Evolutionary conservation across 2,888 invertebrate species (phyloP).

Genomic region (Spisula subtruncata): DNA sequence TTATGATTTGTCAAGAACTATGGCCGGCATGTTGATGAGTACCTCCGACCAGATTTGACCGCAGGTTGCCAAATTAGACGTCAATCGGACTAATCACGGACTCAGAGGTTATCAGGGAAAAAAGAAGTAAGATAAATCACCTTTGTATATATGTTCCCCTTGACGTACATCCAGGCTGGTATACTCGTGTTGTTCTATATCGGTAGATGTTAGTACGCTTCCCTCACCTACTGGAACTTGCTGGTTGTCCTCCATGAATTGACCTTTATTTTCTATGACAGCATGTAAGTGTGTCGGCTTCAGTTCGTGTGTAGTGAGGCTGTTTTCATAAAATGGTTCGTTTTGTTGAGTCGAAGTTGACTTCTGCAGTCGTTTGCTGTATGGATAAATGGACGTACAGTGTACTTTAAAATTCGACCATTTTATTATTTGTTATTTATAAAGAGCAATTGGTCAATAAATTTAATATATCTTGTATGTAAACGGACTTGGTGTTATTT

Average conservation of each 20-base stretch:
- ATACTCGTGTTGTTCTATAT: not conserved
- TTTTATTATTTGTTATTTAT: too few species aligned
- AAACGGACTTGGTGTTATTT: too few species aligned
- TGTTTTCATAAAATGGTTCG: conserved; percentile 10
- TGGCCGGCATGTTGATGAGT: too few species aligned
- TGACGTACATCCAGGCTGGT: not conserved
- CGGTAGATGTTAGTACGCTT: not conserved
- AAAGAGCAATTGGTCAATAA: too few species aligned
- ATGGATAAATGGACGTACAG: not conserved
- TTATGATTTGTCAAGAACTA: too few species aligned
- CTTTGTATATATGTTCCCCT: not conserved
- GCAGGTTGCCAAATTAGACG: too few species aligned
- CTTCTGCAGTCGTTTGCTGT: not conserved
- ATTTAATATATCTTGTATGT: too few species aligned
- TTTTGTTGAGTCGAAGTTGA: not conserved
- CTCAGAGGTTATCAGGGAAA: too few species aligned
- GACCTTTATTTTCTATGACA: not conserved
- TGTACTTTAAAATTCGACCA: too few species aligned
- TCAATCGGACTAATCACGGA: too few species aligned
- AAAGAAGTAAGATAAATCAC: not conserved
- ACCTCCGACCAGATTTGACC: too few species aligned
- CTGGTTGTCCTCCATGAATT: not conserved
- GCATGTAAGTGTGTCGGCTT: not conserved
- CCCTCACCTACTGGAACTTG: not conserved
- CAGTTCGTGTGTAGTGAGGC: not conserved